Evolutionary conservation across 2,797 vertebrate species (phyloP), one percentile per base, ranked within the genome.

Genomic region (Fratercula arctica): DNA sequence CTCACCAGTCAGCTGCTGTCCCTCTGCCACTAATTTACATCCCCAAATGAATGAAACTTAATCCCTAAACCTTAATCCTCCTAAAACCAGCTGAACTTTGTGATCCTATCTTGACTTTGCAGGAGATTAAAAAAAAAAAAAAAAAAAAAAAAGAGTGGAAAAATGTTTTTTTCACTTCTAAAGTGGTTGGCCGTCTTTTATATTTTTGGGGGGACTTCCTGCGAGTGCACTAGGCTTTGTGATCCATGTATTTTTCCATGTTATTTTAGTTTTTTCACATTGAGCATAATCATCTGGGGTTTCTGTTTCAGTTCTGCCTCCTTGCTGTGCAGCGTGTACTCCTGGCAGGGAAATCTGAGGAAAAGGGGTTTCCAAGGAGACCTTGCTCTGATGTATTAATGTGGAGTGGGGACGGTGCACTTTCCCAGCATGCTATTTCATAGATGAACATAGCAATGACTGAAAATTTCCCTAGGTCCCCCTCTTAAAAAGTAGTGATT

Each of bases 41-140:
- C 91, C 72, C 83, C 61, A 87, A 91, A 85, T 96, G 91, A 96
- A 94, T 95, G 87, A 90, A 87, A 70, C 50, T 57, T 97, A 96
- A 97, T 95, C 93, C 82, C 78, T 87, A 82, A 76, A 50, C 41
- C 74, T 87, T 96, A 96, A 97, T 94, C 94, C 89, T 96, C 75
- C 87, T 96, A 89, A 96, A 94, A 86, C 61, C 80, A 81, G 48
- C 41, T 96, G 91, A 96, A 95, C 95, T 95, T 96, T 81, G 93
- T 96, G 94, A 96, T 94, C 96, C 92, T 96, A 48, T 90, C 74
- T 88, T 96, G 94, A 96, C 87, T 97, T 95, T 73, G 39, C 33
- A 90, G 85, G 67, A 93, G 82, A 85, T 90, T 26, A 3, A 46
- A 39, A 69, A 79, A 76, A 51, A 25, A 72, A 78, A 45, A 37